Conservation (phyloP, 2,797 vertebrate species). For the Sitta carolinensis region DNA sequence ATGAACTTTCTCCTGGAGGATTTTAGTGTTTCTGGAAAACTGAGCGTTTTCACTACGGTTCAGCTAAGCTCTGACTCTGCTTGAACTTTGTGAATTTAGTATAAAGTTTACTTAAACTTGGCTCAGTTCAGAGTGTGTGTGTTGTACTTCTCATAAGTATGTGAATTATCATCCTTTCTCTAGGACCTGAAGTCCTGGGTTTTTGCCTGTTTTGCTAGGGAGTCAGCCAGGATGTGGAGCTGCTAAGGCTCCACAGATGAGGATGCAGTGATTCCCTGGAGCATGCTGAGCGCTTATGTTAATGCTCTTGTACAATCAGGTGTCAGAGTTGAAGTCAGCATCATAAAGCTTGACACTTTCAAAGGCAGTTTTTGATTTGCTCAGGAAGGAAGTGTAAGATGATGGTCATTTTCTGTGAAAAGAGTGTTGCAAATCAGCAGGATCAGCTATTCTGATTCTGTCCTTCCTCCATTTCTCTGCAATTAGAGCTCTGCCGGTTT, state of each 20-base stretch:
- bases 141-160: not conserved
- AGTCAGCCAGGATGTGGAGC: not conserved
- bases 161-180: not conserved
- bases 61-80: not conserved
- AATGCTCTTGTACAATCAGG: not conserved
- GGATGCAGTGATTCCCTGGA: not conserved
- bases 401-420: not conserved
- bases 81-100: not conserved
- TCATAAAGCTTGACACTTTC: not conserved
- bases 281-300: not conserved
- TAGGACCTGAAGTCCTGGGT: not conserved
- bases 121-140: not conserved
- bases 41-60: not conserved
- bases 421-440: not conserved
- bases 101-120: not conserved
- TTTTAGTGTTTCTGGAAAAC: conserved; percentile 16
- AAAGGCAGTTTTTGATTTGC: not conserved
- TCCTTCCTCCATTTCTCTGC: not conserved
- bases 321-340: not conserved
- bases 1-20: not conserved
- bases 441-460: not conserved
- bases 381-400: not conserved
- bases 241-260: not conserved
- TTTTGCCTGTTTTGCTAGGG: not conserved
- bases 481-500: not conserved